Evolutionary conservation across 2,888 invertebrate species (phyloP).

Genomic region (Steinernema hermaphroditum): DNA sequence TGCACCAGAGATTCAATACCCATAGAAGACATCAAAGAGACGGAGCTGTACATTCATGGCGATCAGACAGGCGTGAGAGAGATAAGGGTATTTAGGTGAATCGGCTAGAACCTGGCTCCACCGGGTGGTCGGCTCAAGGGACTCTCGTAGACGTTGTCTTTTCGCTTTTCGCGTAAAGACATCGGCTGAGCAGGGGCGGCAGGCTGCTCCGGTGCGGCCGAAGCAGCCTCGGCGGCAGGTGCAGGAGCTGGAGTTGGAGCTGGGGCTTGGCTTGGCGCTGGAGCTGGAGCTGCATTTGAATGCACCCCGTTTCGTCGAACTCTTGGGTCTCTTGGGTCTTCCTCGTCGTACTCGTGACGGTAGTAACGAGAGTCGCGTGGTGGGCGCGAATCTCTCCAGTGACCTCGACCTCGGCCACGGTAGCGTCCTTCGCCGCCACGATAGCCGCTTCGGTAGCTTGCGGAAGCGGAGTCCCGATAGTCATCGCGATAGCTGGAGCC

Average conservation of each 20-base stretch:
- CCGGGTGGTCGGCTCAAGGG: constrained; percentile 34
- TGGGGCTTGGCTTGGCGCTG: not conserved
- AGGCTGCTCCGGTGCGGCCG: not conserved
- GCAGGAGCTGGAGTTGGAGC: not conserved
- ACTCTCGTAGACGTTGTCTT: constrained; percentile 45
- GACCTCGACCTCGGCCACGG: constrained; percentile 2
- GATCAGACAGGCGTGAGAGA: not conserved
- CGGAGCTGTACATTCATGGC: constrained; percentile 1
- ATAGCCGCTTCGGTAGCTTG: not conserved
- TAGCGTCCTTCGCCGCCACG: constrained; percentile 7
- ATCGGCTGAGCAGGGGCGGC: constrained; percentile 32
- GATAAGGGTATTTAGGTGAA: not conserved
- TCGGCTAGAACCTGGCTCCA: not conserved
- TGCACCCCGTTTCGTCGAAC: not conserved
- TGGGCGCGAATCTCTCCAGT: not conserved
- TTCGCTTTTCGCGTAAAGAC: constrained; percentile 43
- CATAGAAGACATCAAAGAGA: not conserved
- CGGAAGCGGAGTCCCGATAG: not conserved
- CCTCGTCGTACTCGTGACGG: not conserved
- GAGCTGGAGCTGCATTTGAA: not conserved
- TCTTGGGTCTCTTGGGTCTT: not conserved
- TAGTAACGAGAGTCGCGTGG: not conserved
- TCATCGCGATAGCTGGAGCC: not conserved
- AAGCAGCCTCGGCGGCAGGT: not conserved
- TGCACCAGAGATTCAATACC: constrained; percentile 14